Base-by-base conservation (phyloP, 2,888 invertebrate species). In the Leptopilina myrica region DNA sequence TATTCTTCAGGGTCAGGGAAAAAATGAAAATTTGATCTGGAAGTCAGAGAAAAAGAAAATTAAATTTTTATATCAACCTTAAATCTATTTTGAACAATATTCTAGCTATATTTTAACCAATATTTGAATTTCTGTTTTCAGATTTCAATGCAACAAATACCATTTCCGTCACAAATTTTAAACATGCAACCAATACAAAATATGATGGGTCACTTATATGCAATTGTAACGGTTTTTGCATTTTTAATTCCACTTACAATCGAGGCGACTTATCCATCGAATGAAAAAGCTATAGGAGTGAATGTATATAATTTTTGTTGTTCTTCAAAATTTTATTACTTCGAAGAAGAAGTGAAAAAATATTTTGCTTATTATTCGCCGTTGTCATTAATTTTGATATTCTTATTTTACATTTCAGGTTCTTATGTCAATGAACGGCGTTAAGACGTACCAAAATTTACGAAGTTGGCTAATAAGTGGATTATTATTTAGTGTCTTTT, bases 371-470 rank as follows among this genome's bases (percentile, higher is more conserved):
- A 33, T 33, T 33, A 33, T 33, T 33, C 33, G 4, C 1, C 33
- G 1, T 4, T 4, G 3, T 33, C 2, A 33, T 5, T 33, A 33
- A 33, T 33, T 33, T 33, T 33, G 33, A 33, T 4, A 33, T 33
- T 33, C 5, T 33, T 33, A 33, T 33, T 33, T 33, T 33, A 33
- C 64, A 75, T 83, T 83, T 12, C 69, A 90, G 90, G 88, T 90
- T 64, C 77, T 92, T 69, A 91, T 91, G 89, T 82, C 88, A 64
- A 91, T 91, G 85, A 91, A 91, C 76, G 91, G 91, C 33, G 91
- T 91, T 11, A 87, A 87, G 77, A 85, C 85, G 14, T 81, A 83
- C 76, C 86, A 89, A 76, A 91, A 91, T 86, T 85, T 91, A 69
- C 82, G 90, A 8, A 90, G 90, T 79, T 92, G 91, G 91, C 77